Base-by-base conservation (phyloP, 2,797 vertebrate genomes). In the Limosa lapponica region DNA sequence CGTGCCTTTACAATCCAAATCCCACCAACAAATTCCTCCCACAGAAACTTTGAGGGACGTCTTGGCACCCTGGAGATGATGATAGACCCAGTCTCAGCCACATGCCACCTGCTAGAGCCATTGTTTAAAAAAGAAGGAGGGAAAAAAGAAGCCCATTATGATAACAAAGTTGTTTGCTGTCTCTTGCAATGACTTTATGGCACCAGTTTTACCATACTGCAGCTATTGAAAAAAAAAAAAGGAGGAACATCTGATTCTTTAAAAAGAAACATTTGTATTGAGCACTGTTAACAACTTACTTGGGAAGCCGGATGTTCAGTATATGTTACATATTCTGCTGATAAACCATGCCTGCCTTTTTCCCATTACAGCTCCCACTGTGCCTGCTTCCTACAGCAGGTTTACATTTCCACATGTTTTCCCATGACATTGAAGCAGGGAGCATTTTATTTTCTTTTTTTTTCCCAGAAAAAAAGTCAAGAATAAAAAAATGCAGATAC, bases 1-100 rank as follows among this genome's bases (percentile, higher is more conserved):
- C 98, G 98, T 99, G 99, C 99, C 99, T 99, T 99, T 99, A 99
- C 99, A 99, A 99, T 98, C 97, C 94, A 97, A 98, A 98, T 98
- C 98, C 96, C 96, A 97, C 96, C 97, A 97, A 97, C 98, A 98
- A 96, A 98, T 98, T 98, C 98, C 98, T 98, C 97, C 96, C 97
- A 97, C 97, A 95, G 96, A 97, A 98, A 97, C 97, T 97, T 96
- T 97, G 97, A 97, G 96, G 97, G 97, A 97, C 87, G 88, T 97
- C 95, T 96, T 98, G 98, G 98, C 98, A 98, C 97, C 97, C 98
- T 97, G 97, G 98, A 98, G 98, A 98, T 98, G 96, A 93, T 90
- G 97, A 97, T 80, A 97, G 97, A 96, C 95, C 91, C 95, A 13
- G 94, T 97, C 96, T 94, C 92, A 97, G 97, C 97, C 97, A 98